Base-by-base conservation (phyloP, 1,140 invertebrate genomes). In the Macrobrachium rosenbergii region DNA sequence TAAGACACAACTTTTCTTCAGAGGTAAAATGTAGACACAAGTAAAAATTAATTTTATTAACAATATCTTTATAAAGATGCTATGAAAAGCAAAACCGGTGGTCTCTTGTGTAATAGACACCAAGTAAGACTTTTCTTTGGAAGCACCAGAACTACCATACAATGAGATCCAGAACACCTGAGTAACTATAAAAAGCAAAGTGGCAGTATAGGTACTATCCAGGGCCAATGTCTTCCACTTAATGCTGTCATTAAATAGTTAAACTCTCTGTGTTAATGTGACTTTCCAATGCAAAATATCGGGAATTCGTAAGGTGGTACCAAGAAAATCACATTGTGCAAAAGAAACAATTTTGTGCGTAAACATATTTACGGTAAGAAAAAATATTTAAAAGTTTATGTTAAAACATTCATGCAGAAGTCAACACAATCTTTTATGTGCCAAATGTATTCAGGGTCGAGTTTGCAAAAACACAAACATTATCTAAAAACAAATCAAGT, bases 91-190 rank as follows among this genome's bases (percentile, higher is more conserved):
- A 83, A 45, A 52, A 59, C 72, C 7, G 64, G 7, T 73, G 72
- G 69, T 17, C 28, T 62, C 69, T 82, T 60, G 28, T 19, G 28
- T 63, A 77, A 72, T 73, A 83, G 82, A 76, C 59, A 83, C 59
- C 82, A 83, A 52, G 72, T 69, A 76, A 75, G 37, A 76, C 28
- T 62, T 28, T 37, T 83, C 63, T 62, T 45, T 83, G 82, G 82
- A 83, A 83, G 82, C 82, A 83, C 82, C 72, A 76, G 37, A 37
- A 76, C 59, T 60, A 83, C 63, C 82, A 77, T 43, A 83, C 82
- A 83, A 72, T 77, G 73, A 83, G 82, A 83, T 83, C 82, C 60
- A 28, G 59, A 62, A 63, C 82, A 83, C 82, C 73, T 58, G 82
- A 83, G 72, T 63, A 21, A 63, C 28, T 63, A 62, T 63, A n/a